Evolutionary conservation across 92 coral and sea anemone species (phyloP).

Genomic region (Umimayanthus chanpuru): DNA sequence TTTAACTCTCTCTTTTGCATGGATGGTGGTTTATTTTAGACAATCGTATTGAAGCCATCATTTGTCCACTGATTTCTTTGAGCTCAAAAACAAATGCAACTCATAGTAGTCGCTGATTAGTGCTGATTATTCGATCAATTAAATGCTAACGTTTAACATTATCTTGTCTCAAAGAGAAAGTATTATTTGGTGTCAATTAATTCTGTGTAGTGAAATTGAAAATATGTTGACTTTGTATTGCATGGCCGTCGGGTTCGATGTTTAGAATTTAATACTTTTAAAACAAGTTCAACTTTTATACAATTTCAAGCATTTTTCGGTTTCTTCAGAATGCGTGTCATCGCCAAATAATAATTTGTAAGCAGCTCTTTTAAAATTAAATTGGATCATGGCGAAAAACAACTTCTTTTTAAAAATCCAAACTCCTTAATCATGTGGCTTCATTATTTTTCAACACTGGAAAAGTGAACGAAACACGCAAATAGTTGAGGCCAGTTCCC

Average conservation of each 20-base stretch:
- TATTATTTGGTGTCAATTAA: not conserved
- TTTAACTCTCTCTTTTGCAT: not conserved
- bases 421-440: too few relatives aligned
- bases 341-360: not conserved
- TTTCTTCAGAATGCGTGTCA: not conserved
- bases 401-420: not conserved
- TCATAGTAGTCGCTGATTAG: not conserved
- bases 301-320: not conserved
- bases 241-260: too few relatives aligned
- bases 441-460: too few relatives aligned
- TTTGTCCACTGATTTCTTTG: not conserved
- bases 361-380: too few relatives aligned
- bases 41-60: not conserved
- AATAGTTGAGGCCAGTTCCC: not conserved
- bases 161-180: not conserved
- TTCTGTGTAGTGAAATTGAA: not conserved
- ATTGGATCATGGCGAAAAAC: not conserved
- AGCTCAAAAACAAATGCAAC: too few relatives aligned
- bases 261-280: too few relatives aligned
- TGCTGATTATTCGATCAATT: not conserved
- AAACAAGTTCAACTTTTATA: too few relatives aligned
- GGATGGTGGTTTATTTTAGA: not conserved
- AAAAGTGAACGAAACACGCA: too few relatives aligned
- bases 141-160: too few relatives aligned
- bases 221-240: not conserved